Evolutionary conservation across 2,797 vertebrate species (phyloP), one percentile per base, ranked within the genome.

Genomic region (Salarias fasciatus): DNA sequence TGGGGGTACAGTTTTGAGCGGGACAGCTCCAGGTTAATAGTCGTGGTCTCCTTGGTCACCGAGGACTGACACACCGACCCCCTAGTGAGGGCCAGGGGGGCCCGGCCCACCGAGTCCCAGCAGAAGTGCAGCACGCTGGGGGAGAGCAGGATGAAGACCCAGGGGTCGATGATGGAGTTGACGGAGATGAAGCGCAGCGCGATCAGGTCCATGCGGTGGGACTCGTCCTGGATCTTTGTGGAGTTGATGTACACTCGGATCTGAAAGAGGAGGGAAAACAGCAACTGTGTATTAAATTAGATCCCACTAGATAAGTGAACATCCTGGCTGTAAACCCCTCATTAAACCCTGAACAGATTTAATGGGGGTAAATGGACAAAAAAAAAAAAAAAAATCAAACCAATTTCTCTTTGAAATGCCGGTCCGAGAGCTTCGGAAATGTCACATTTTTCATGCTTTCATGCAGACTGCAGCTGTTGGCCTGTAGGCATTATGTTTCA

Each of bases 131-230:
- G 89, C 64, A 96, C 90, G 0, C 95, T 90, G 0, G 96, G 96
- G 31, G 95, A 91, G 49, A 98, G 90, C 67, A 99, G 90, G 88
- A 92, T 94, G 7, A 98, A 98, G 12, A 97, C 93, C 95, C 94
- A 98, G 0, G 97, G 97, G 53, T 98, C 94, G 2, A 96, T 76
- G 81, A 99, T 99, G 77, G 95, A 86, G 68, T 97, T 98, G 9
- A 95, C 3, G 0, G 97, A 97, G 55, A 98, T 91, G 75, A 96
- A 97, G 13, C 93, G 90, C 51, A 99, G 90, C 0, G 93, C 95
- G 0, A 66, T 86, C 48, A 97, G 94, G 80, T 97, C 95, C 63
- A 49, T 5, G 0, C 1, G 3, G 36, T 91, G 63, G 8, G 75
- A 67, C 14, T 73, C 61, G 0, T 0, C 0, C 1, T 0, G 8